Evolutionary conservation across 2,113 vertebrate genomes (phyloP), one percentile per base, ranked within the genome.

Genomic region (Scatophagus argus): DNA sequence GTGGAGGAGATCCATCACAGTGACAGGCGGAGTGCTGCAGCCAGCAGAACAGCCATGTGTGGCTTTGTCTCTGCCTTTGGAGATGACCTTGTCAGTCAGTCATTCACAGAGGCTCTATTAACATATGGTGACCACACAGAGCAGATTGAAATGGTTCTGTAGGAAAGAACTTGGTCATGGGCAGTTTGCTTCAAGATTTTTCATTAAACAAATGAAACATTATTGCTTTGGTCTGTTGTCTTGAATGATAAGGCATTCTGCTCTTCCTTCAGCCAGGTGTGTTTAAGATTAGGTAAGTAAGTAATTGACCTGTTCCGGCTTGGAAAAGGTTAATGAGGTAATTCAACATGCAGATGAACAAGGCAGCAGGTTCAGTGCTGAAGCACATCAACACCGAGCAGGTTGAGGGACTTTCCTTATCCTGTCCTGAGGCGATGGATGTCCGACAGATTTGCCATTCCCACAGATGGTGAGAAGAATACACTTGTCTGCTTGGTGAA

Each of bases 271-370:
- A 79, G 44, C 62, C 65, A 51, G 0, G 36, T 27, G 41, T 23
- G 9, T 41, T 54, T 70, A 21, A 64, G 32, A 71, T 88, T 2
- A 83, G 83, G 82, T 81, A 69, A 87, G 66, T 73, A 88, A 88
- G 90, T 88, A 90, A 91, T 88, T 84, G 49, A 73, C 75, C 66
- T 67, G 75, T 36, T 76, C 74, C 44, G 60, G 46, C 56, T 83
- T 32, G 64, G 77, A 79, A 93, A 91, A 93, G 88, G 92, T 92
- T 89, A 91, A 88, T 85, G 83, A 87, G 74, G 63, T 74, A 74
- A 90, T 89, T 91, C 62, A 87, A 82, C 86, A 81, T 59, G 63
- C 39, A 29, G 58, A 46, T 31, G 31, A 79, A 78, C 55, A n/a
- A 7, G 12, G 56, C 54, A 1, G 52, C 43, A 21, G 55, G 34